Percentiles rank a stretch among this genome's conserved stretches.
Conservation (phyloP, 2,888 invertebrate genomes). For the Didymodactylos carnosus region DNA sequence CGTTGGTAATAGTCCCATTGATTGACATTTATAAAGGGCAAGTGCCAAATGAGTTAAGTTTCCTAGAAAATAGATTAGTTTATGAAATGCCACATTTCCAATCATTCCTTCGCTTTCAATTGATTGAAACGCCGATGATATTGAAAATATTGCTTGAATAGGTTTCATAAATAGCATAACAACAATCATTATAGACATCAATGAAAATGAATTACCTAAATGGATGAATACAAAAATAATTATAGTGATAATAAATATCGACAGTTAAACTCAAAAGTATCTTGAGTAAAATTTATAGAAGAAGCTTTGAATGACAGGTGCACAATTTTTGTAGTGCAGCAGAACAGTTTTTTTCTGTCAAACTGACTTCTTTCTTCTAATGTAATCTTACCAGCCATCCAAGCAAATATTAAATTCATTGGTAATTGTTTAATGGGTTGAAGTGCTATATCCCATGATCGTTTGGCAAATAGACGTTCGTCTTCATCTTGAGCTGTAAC, state of each 20-base stretch:
- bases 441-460: conserved; percentile 78
- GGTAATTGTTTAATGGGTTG: conserved; percentile 76
- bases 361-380: too few species aligned
- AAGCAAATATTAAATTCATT: conserved; percentile 99
- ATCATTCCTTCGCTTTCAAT: not conserved
- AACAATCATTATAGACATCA: conserved; percentile 99
- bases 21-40: conserved; percentile 87
- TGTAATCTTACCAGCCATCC: conserved; percentile 99
- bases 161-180: conserved; percentile 93
- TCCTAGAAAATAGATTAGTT: conserved; percentile 73
- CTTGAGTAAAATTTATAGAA: too few species aligned
- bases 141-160: conserved; percentile 53
- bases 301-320: conserved; percentile 93
- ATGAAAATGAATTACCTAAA: conserved; percentile 90
- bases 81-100: conserved; percentile 53
- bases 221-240: too few species aligned
- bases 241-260: conserved; percentile 61
- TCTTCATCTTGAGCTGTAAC: conserved; percentile 7
- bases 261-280: conserved; percentile 99
- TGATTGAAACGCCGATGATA: conserved; percentile 27
- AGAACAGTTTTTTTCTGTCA: too few species aligned
- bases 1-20: conserved; percentile 85
- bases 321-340: conserved; percentile 95
- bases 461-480: conserved; percentile 4
- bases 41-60: conserved; percentile 72